These are phyloP conservation scores for Conus canariensis DNA, from an alignment of 2,888 invertebrate genomes.

Conservation along the genomic window DNA sequence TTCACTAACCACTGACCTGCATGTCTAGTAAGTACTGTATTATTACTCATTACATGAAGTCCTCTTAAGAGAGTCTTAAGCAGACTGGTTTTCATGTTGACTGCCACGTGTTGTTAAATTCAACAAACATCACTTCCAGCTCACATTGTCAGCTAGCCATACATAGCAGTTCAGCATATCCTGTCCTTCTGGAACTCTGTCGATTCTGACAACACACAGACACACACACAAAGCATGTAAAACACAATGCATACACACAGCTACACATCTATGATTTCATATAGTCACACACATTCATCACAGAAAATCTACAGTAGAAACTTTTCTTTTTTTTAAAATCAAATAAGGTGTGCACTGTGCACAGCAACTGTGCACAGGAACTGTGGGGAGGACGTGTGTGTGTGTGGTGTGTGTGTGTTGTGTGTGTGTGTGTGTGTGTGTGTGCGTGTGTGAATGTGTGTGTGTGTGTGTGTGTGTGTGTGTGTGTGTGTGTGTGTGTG, in stretches of 20 bases:
- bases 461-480: too few relatives aligned
- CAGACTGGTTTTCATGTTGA: neutral
- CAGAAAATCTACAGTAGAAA: neutral
- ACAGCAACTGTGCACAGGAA: too few relatives aligned
- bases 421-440: too few relatives aligned
- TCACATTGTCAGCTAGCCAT: neutral
- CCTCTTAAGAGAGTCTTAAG: neutral
- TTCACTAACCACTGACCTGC: neutral
- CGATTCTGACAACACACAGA: neutral
- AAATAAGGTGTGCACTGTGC: neutral
- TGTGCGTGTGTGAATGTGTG: too few relatives aligned
- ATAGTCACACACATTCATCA: neutral
- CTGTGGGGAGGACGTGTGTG: too few relatives aligned
- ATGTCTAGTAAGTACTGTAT: neutral
- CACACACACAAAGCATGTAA: neutral
- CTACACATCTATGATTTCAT: neutral
- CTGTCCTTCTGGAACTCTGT: neutral
- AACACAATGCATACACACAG: neutral
- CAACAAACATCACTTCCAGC: neutral
- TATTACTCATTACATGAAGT: neutral
- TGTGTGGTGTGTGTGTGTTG: too few relatives aligned
- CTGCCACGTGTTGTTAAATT: neutral
- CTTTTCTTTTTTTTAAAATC: neutral
- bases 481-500: too few relatives aligned
- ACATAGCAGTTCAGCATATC: neutral